Base-by-base conservation (phyloP, 2,888 invertebrate genomes). In the Tenthredo livida region DNA sequence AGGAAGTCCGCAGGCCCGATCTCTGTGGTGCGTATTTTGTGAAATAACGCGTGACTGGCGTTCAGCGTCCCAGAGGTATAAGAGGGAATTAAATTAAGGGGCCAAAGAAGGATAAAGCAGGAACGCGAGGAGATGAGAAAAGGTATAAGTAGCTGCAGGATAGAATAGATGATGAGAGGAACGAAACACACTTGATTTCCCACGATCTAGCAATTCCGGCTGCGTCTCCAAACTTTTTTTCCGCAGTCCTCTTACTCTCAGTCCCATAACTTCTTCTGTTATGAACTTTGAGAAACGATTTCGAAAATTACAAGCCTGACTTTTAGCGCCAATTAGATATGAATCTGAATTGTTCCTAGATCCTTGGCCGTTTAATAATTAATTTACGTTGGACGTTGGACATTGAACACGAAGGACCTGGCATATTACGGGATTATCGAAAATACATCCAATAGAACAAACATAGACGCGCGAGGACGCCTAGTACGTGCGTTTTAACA, bases 31-130 rank as follows among this genome's bases (percentile, higher is more conserved):
- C 43, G 25, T 29, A 77, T 77, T 77, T 77, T 54, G 50, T 77
- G 17, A 77, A 77, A 77, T 77, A 77, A 77, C 33, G 29, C 29
- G 29, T 77, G 50, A 77, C 47, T 25, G 54, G 77, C n/a, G 9
- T 50, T 37, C 10, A 12, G 15, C 75, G 17, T 17, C 0, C 25
- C 15, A 40, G 29, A 25, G n/a, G n/a, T 7, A 9, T 17, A n/a
- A 77, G 33, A 15, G 77, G n/a, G 25, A 75, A 77, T 77, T 25
- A 50, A 50, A 54, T 77, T 29, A 54, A 77, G 17, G 33, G 54
- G 17, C 47, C 50, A 25, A 29, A 43, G 1, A 29, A 25, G 75
- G 75, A 50, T 29, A 29, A 29, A 50, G 50, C 50, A 0, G 21
- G 1, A 75, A 73, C 3, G 54, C 61, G 50, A 77, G 29, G n/a